Percentiles rank a stretch among this genome's conserved stretches.
These are phyloP conservation scores for Tangara arthus DNA, from an alignment of 2,797 vertebrate genomes.

Conservation along the genomic window DNA sequence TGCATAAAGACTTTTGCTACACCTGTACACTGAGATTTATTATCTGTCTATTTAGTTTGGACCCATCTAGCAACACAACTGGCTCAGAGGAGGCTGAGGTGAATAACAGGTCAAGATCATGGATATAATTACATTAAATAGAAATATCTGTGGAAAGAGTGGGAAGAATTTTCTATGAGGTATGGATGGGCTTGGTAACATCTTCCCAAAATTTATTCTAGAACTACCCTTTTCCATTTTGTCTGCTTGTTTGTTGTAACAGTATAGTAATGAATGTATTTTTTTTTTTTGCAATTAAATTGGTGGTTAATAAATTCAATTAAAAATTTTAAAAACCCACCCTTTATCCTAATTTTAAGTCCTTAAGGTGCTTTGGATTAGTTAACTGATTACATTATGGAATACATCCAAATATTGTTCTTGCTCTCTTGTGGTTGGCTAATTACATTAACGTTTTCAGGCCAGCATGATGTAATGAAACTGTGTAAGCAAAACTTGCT, in stretches of 20 bases:
- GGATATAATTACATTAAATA: neutral
- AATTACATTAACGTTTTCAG: neutral
- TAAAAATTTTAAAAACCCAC: rapidly evolving
- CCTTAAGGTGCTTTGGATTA: neutral
- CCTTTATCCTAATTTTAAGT: neutral
- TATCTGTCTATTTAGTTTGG: neutral
- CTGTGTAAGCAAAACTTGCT: neutral
- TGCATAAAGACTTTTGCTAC: neutral
- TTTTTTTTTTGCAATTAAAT: neutral
- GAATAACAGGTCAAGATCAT: neutral
- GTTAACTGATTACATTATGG: neutral
- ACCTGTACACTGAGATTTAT: neutral
- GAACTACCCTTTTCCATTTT: neutral
- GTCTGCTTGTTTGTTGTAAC: neutral
- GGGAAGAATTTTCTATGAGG: neutral
- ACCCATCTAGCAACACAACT: neutral
- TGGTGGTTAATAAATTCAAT: neutral
- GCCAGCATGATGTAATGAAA: neutral
- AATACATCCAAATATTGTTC: neutral
- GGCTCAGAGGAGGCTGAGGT: neutral
- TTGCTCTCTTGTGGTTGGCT: neutral
- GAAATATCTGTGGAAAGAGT: neutral
- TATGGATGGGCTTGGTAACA: neutral
- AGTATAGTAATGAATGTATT: neutral
- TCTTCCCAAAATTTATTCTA: neutral